These are phyloP conservation scores for Malurus splendens DNA, from an alignment of 2,797 vertebrate genomes.

Conservation along the genomic window DNA sequence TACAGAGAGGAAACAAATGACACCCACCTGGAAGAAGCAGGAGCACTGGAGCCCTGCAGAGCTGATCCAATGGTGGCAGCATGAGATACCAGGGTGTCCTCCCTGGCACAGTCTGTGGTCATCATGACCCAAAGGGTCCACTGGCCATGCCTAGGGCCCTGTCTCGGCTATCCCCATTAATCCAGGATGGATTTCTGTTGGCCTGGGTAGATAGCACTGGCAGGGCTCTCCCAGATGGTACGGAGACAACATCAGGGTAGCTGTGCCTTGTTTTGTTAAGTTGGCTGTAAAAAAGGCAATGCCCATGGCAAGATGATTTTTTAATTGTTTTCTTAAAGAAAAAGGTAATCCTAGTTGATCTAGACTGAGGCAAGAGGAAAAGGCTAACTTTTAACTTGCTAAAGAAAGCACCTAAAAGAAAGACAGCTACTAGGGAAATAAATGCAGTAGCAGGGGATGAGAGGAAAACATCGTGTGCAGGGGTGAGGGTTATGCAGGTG, in stretches of 20 bases:
- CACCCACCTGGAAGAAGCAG: background rate
- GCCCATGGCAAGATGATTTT: background rate
- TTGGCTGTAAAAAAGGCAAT: background rate
- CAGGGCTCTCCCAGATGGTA: background rate
- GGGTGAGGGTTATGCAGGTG: background rate
- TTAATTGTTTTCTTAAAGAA: background rate
- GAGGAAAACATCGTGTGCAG: background rate
- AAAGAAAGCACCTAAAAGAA: background rate
- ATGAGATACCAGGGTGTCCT: background rate
- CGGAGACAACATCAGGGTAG: background rate
- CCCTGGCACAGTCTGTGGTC: background rate
- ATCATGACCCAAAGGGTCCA: background rate
- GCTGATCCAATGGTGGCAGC: background rate
- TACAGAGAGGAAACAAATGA: background rate
- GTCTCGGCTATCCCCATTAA: background rate
- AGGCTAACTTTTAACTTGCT: background rate
- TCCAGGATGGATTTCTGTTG: background rate
- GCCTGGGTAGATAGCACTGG: background rate
- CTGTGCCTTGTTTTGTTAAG: background rate
- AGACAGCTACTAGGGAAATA: background rate
- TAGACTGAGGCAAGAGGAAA: background rate
- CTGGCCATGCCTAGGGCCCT: rapidly evolving
- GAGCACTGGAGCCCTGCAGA: rapidly evolving
- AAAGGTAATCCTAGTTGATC: background rate
- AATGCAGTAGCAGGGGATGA: background rate